Percentiles rank a stretch among this genome's conserved stretches.
These are phyloP conservation scores for Clostera curtula DNA, from an alignment of 2,888 invertebrate genomes.

Conservation along the genomic window DNA sequence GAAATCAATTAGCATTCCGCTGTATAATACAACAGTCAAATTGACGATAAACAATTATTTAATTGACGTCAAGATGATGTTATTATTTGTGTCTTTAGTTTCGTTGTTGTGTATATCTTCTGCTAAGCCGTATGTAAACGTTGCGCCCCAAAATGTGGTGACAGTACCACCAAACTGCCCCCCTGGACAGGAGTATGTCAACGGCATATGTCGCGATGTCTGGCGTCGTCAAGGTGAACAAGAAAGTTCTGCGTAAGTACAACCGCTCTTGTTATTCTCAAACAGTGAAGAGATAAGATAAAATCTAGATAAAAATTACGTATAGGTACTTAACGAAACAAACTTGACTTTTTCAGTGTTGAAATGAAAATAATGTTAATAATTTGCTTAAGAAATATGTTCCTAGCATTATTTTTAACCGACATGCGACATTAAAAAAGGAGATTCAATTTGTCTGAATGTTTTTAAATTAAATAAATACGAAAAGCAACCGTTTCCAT, in stretches of 20 bases:
- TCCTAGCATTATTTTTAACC: too few species aligned
- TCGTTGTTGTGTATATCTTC: slow-evolving; percentile 13
- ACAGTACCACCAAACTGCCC: slow-evolving; percentile 28
- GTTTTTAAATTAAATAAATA: too few species aligned
- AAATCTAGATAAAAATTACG: too few species aligned
- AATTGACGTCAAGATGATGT: slow-evolving; percentile 9
- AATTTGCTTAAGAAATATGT: too few species aligned
- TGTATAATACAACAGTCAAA: slow-evolving; percentile 10
- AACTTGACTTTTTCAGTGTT: too few species aligned
- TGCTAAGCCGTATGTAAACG: slow-evolving; percentile 14
- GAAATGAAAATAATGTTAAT: too few species aligned
- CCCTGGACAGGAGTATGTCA: slow-evolving; percentile 15
- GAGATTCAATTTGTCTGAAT: too few species aligned
- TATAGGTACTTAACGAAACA: too few species aligned
- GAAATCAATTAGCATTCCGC: slow-evolving; percentile 28
- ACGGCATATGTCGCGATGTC: slow-evolving; percentile 20
- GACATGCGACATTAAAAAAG: too few species aligned
- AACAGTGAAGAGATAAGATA: slow-evolving; percentile 17
- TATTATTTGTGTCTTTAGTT: slow-evolving; percentile 12
- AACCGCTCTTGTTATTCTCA: slow-evolving; percentile 22
- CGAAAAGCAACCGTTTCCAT: too few species aligned
- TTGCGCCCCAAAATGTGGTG: slow-evolving; percentile 20
- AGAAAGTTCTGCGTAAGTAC: slow-evolving; percentile 12
- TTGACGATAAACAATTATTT: slow-evolving; percentile 6
- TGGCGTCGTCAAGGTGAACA: slow-evolving; percentile 8